Conservation (phyloP, 2,888 invertebrate genomes). For the Phasia obesa region DNA sequence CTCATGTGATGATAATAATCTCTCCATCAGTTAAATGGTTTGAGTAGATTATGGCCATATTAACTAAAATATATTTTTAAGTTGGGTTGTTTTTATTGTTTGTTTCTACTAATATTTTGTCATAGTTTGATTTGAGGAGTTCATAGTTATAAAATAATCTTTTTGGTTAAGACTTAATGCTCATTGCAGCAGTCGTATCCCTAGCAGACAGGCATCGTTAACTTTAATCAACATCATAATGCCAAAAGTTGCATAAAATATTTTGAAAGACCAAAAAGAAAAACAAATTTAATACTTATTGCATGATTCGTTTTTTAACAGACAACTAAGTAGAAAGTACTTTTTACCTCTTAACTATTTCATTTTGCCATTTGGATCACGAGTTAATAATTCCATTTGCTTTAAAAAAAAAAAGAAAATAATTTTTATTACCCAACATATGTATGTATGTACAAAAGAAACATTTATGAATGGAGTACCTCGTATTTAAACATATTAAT, state of each 20-base stretch:
- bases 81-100: not conserved
- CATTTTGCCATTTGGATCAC: slow-evolving; percentile 51
- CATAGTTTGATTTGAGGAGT: slow-evolving; percentile 10
- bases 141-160: slow-evolving; percentile 3
- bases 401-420: not conserved
- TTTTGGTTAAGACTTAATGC: not conserved
- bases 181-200: not conserved
- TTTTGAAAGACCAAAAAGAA: slow-evolving; percentile 31
- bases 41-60: not conserved
- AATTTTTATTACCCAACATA: not conserved
- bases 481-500: no score
- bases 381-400: slow-evolving; percentile 39
- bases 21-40: not conserved
- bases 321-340: slow-evolving; percentile 24
- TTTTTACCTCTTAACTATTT: slow-evolving; percentile 9
- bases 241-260: slow-evolving; percentile 52
- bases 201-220: not conserved
- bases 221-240: slow-evolving; percentile 28
- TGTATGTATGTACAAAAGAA: not conserved
- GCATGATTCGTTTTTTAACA: slow-evolving; percentile 3
- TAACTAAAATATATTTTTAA: not conserved
- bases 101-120: slow-evolving; percentile 22
- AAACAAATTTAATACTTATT: slow-evolving; percentile 14
- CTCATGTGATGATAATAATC: not conserved
- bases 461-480: no score